A percentile compares a stretch with the other conserved stretches of the same genome.
Conservation (phyloP, 2,888 invertebrate species). For the Portevinia maculata region DNA sequence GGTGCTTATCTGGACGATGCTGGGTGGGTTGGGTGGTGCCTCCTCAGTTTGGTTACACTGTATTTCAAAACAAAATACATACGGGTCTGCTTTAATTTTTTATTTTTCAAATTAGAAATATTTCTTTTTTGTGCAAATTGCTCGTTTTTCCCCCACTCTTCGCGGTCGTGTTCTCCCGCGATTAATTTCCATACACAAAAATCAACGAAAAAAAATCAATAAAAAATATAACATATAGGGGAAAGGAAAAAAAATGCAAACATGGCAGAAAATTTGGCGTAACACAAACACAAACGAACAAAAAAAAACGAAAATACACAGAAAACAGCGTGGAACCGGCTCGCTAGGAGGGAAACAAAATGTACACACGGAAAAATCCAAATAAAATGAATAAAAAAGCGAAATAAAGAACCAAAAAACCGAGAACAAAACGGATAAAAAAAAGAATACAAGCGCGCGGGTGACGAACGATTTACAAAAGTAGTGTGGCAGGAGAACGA, state of each 20-base stretch:
- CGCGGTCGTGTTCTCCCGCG: slow-evolving; percentile 61
- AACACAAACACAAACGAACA: slow-evolving; percentile 62
- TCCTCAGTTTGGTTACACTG: slow-evolving; percentile 63
- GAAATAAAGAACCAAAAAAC: slow-evolving; percentile 76
- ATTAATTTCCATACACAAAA: slow-evolving; percentile 66
- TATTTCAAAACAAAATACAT: slow-evolving; percentile 66
- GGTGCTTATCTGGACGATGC: slow-evolving; percentile 14
- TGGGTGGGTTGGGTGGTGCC: slow-evolving; percentile 37
- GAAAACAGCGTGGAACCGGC: slow-evolving; percentile 70
- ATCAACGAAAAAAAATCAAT: slow-evolving; percentile 71
- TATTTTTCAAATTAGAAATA: slow-evolving; percentile 54
- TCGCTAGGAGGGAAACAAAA: slow-evolving; percentile 72
- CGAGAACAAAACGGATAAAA: slow-evolving; percentile 75
- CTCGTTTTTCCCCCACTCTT: slow-evolving; percentile 51
- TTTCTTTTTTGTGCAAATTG: slow-evolving; percentile 52
- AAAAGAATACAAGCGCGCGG: slow-evolving; percentile 73
- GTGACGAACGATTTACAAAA: slow-evolving; percentile 55
- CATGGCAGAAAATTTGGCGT: slow-evolving; percentile 75
- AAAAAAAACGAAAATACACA: slow-evolving; percentile 61
- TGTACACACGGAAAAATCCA: slow-evolving; percentile 75
- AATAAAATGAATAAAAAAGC: slow-evolving; percentile 67
- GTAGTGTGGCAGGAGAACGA: slow-evolving; percentile 48
- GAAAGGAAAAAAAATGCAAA: slow-evolving; percentile 75
- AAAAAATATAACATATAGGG: slow-evolving; percentile 74
- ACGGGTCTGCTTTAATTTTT: slow-evolving; percentile 41